Percentiles rank a stretch among this genome's conserved stretches.
Evolutionary conservation across 1,140 invertebrate species (phyloP).

Genomic region (Wiebesia pumilae): DNA sequence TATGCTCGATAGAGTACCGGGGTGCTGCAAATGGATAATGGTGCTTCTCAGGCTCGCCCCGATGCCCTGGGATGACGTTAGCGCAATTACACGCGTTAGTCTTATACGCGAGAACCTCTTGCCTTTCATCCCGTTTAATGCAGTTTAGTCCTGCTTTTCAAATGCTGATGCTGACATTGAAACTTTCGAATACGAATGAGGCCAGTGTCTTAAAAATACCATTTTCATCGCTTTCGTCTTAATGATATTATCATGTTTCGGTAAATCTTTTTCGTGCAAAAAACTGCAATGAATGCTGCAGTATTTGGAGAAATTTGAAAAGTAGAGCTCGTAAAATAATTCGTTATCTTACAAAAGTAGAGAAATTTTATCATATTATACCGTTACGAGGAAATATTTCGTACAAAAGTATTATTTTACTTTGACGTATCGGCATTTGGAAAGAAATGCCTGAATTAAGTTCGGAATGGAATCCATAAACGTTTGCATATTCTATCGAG

Average conservation of each 20-base stretch:
- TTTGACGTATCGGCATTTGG: no score
- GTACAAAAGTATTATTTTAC: no score
- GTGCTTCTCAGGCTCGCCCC: slow-evolving; percentile 52
- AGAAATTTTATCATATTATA: no score
- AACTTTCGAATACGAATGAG: background rate
- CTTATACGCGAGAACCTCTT: background rate
- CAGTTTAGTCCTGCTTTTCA: slow-evolving; percentile 43
- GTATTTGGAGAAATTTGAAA: background rate
- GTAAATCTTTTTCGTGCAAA: background rate
- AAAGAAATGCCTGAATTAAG: no score
- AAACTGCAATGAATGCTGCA: background rate
- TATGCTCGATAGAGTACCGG: background rate
- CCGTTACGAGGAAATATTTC: no score
- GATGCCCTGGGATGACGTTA: slow-evolving; percentile 61
- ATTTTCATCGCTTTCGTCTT: background rate
- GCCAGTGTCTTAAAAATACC: background rate
- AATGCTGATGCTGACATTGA: background rate
- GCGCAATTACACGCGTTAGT: slow-evolving; percentile 63
- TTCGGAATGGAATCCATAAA: no score
- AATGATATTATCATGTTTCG: background rate
- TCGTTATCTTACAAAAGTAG: no score
- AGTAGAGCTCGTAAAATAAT: background rate
- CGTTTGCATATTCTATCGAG: no score
- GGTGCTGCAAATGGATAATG: slow-evolving; percentile 62
- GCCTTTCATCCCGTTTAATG: slow-evolving; percentile 31